These are phyloP conservation scores for Spilogale gracilis DNA, from an alignment of 2,113 vertebrate species.

Conservation along the genomic window DNA sequence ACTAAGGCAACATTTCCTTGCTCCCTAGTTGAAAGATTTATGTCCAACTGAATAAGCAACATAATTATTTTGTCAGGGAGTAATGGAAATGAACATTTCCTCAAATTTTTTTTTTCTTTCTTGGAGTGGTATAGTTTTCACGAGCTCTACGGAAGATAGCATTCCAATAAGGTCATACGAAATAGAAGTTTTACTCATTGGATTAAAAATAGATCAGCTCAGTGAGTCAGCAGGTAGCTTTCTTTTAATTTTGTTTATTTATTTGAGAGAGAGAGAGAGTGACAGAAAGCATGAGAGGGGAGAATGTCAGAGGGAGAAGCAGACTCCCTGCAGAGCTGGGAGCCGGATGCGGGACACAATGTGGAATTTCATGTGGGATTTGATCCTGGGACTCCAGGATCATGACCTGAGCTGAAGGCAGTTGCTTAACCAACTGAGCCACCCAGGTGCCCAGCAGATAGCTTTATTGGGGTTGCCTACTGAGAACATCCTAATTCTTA, in stretches of 20 bases:
- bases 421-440: no score
- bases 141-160: conserved; percentile 62
- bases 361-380: no score
- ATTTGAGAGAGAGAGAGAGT: no score
- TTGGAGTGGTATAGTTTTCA: conserved; percentile 41
- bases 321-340: no score
- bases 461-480: no score
- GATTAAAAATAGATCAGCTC: conserved; percentile 82
- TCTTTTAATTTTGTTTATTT: no score
- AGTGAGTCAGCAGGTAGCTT: conserved; percentile 83
- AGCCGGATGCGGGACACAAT: no score
- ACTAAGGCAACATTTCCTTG: conserved; percentile 32
- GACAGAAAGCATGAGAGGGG: no score
- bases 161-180: conserved; percentile 78
- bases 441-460: no score
- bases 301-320: no score
- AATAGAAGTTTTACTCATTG: conserved; percentile 79
- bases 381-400: no score
- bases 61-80: conserved; percentile 58
- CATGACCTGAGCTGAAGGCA: no score
- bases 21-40: conserved; percentile 59
- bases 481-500: conserved; percentile 74
- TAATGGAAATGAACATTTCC: conserved; percentile 33
- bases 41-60: conserved; percentile 28
- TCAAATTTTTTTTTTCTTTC: not conserved